Base-by-base conservation (phyloP, 2,888 invertebrate genomes). In the Melipona bicolor region DNA sequence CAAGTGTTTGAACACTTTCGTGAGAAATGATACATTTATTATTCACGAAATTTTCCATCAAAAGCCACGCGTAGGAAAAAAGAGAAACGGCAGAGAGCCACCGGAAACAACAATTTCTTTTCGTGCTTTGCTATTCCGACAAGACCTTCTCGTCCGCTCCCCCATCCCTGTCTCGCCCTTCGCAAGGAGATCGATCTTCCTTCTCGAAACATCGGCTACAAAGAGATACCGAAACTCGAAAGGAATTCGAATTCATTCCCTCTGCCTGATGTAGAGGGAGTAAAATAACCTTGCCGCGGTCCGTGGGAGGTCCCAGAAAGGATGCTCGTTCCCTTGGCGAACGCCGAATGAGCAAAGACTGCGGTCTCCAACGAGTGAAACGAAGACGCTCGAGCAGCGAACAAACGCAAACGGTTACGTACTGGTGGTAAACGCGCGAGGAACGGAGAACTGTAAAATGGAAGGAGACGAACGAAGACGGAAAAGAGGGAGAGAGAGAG, bases 221-320 rank as follows among this genome's bases (percentile, higher is more conserved):
- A 86, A 71, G 79, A 82, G 84, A 82, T 86, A 82, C 79, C 74
- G 54, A 61, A 52, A 75, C 65, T 73, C 81, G 80, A 78, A 81
- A 82, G 84, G 88, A 88, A 88, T 86, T 80, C 82, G 86, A 88
- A 88, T 86, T 88, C 86, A 77, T 80, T 85, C 81, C 54, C 64
- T 61, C 49, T 43, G 64, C 52, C 9, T 52, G 71, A 15, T 32
- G 43, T 32, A 59, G 69, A 56, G n/a, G 69, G 50, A 61, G 68
- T 54, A 62, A 70, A 85, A 77, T 79, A 74, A 84, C 70, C 73
- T 65, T 49, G 24, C 62, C 50, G 69, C 59, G 77, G 72, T 69
- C 72, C 72, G 54, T 59, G 52, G 19, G 13, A 19, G 15, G 80
- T 80, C 77, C 84, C 72, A 72, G 64, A 80, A 84, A 81, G 61